Conservation (phyloP, 1,140 invertebrate species). For the Trichogramma pretiosum region DNA sequence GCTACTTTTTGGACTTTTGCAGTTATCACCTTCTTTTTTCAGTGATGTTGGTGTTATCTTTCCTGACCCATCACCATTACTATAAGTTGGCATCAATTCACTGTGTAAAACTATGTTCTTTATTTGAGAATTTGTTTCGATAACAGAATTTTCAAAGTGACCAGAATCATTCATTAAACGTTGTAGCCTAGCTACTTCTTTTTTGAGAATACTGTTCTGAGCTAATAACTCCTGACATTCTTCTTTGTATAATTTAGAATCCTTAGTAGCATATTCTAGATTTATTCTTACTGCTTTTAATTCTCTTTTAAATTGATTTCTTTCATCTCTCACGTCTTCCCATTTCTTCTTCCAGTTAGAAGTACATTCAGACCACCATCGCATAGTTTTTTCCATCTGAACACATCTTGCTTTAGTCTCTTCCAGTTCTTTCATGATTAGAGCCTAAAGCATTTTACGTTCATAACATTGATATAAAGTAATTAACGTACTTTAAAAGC, state of each 20-base stretch:
- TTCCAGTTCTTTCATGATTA: slow-evolving; percentile 73
- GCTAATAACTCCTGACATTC: slow-evolving; percentile 72
- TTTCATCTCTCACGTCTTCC: slow-evolving; percentile 82
- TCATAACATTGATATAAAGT: neutral
- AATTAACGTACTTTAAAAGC: slow-evolving; percentile 1
- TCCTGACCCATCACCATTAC: slow-evolving; percentile 28
- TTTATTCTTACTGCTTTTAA: slow-evolving; percentile 70
- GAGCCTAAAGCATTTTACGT: slow-evolving; percentile 41
- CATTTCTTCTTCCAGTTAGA: slow-evolving; percentile 91
- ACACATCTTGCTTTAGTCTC: slow-evolving; percentile 82
- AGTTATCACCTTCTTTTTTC: slow-evolving; percentile 22
- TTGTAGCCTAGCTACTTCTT: slow-evolving; percentile 69
- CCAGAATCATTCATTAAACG: slow-evolving; percentile 59
- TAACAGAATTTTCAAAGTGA: slow-evolving; percentile 49
- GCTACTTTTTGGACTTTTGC: slow-evolving; percentile 24
- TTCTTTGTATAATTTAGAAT: slow-evolving; percentile 62
- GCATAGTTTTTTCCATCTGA: slow-evolving; percentile 98
- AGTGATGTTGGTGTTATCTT: slow-evolving; percentile 11
- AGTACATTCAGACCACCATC: slow-evolving; percentile 93
- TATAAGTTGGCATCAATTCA: slow-evolving; percentile 36
- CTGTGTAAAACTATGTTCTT: slow-evolving; percentile 30
- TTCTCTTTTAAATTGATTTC: slow-evolving; percentile 82
- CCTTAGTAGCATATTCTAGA: slow-evolving; percentile 70
- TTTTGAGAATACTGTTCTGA: slow-evolving; percentile 72
- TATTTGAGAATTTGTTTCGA: slow-evolving; percentile 36